Evolutionary conservation across 2,888 invertebrate species (phyloP).

Genomic region (Morinoia aosen): DNA sequence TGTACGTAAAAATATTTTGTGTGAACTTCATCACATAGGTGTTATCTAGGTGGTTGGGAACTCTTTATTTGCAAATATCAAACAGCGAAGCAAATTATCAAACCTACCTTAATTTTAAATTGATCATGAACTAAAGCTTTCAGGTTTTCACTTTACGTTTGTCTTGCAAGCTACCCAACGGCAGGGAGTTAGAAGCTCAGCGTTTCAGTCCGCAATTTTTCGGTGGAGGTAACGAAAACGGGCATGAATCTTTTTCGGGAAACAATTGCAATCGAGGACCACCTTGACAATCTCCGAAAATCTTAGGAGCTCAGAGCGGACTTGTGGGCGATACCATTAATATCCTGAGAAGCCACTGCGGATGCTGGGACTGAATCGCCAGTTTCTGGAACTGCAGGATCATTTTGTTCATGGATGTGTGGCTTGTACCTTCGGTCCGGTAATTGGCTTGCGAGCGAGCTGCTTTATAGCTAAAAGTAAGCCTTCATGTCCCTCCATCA

Average conservation of each 20-base stretch:
- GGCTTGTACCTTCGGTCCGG: background rate
- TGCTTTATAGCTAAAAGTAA: constrained; percentile 35
- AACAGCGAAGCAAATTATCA: too few species aligned
- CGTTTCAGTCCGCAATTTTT: background rate
- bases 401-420: background rate
- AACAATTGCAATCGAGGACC: background rate
- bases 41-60: too few species aligned
- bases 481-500: constrained; percentile 20
- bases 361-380: background rate
- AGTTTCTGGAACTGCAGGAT: background rate
- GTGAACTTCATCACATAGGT: too few species aligned
- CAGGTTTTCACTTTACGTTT: too few species aligned
- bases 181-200: too few species aligned
- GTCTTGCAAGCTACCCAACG: too few species aligned
- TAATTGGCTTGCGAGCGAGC: background rate
- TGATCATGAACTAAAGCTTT: too few species aligned
- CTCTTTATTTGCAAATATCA: too few species aligned
- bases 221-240: background rate
- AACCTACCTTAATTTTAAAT: too few species aligned
- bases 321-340: constrained; percentile 27
- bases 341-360: background rate
- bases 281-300: constrained; percentile 35
- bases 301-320: background rate
- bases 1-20: too few species aligned
- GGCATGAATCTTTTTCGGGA: background rate